phyloP scores from a whole-genome alignment of 2,113 vertebrate genomes.

The Cathartes aura region DNA sequence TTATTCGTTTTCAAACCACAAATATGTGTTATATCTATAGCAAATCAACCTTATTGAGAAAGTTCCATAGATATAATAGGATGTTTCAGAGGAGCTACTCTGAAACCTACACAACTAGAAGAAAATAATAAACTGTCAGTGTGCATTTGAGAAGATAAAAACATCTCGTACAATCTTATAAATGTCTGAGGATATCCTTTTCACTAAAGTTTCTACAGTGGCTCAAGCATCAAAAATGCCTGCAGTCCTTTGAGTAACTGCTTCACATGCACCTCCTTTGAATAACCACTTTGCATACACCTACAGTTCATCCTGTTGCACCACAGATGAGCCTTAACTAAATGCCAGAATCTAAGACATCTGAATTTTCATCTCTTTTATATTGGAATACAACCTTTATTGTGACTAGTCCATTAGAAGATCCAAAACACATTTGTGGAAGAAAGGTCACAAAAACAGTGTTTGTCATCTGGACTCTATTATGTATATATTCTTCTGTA shows the following conservation, averaged over 20 bases:
- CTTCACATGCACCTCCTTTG: neutral
- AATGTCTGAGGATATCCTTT: neutral
- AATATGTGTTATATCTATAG: neutral
- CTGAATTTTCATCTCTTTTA: neutral
- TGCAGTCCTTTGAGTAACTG: neutral
- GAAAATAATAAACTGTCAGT: neutral
- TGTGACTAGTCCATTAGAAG: neutral
- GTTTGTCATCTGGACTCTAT: neutral
- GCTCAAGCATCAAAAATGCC: neutral
- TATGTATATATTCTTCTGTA: neutral
- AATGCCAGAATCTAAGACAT: neutral
- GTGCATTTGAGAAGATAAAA: neutral
- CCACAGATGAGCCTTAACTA: neutral
- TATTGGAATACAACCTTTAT: neutral
- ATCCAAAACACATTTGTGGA: neutral
- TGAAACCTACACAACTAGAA: neutral
- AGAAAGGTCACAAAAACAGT: neutral
- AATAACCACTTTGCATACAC: neutral
- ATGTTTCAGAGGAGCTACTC: neutral
- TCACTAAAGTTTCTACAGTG: neutral
- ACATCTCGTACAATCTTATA: neutral
- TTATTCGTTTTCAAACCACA: neutral
- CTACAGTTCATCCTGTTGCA: neutral
- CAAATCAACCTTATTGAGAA: neutral
- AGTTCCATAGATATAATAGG: neutral